These are phyloP conservation scores for Miltochrista miniata DNA, from an alignment of 2,888 invertebrate genomes.

Conservation along the genomic window DNA sequence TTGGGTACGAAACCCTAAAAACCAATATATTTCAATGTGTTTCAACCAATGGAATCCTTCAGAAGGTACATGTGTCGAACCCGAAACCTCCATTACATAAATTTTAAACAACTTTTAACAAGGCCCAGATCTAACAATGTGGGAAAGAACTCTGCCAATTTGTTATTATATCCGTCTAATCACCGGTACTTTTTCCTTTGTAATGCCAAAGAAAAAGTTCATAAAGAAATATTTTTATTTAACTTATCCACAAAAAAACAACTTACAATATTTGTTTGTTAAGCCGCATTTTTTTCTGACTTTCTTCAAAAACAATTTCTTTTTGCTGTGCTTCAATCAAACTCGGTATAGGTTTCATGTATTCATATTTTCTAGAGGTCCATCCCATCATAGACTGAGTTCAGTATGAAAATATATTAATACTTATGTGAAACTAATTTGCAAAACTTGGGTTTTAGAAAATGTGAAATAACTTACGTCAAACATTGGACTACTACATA, in stretches of 20 bases:
- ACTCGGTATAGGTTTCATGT: neutral
- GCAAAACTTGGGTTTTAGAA: too few species aligned
- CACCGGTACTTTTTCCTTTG: neutral
- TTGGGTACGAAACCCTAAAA: too few species aligned
- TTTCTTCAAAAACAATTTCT: neutral
- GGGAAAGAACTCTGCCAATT: neutral
- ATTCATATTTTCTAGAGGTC: too few species aligned
- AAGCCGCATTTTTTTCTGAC: neutral
- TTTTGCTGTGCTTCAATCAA: neutral
- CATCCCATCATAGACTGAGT: too few species aligned
- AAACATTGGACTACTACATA: too few species aligned
- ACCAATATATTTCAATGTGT: too few species aligned
- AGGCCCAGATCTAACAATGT: constrained; percentile 26
- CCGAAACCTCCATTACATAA: neutral
- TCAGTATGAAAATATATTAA: too few species aligned
- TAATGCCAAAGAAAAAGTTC: neutral
- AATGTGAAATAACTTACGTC: too few species aligned
- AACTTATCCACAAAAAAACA: constrained; percentile 1
- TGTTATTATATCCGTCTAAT: constrained; percentile 2
- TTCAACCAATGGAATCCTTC: too few species aligned
- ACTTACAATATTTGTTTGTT: constrained; percentile 10
- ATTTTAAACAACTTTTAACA: constrained; percentile 22
- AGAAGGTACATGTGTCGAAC: neutral
- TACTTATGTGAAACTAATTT: too few species aligned
- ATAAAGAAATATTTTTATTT: constrained; percentile 2